Evolutionary conservation across 2,888 invertebrate species (phyloP), one percentile per base, ranked within the genome.

Genomic region (Scaptomyza polygonia): DNA sequence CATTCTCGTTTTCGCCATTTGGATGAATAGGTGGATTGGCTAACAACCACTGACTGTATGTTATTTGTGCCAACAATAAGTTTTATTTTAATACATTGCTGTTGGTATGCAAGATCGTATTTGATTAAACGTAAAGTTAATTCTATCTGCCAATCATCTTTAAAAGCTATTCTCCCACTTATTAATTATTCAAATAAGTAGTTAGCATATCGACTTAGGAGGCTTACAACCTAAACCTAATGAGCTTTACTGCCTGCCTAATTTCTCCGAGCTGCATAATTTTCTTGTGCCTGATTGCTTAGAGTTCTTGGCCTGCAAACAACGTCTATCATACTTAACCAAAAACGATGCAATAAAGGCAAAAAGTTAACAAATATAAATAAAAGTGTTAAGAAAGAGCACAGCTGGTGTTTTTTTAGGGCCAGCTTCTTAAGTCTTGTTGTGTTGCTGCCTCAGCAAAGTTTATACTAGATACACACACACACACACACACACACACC

Each of bases 391-490:
- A 21, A 47, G 18, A 5, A 11, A 21, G 9, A 30, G 3, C 21
- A 51, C 34, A 18, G 11, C 29, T 53, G 30, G 14, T 30, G 45
- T 64, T 43, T 32, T 21, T 30, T 18, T 21, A 21, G 36, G n/a
- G 32, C 2, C 21, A 4, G 6, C 14, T 14, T 62, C 58, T 61
- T 52, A 42, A 55, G 70, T 48, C 52, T 25, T 49, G 43, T 39
- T 54, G 47, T 49, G 67, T 29, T 76, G 81, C 83, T 72, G 72
- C 36, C 78, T 78, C 84, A 84, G 84, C 80, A 78, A 39, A 71
- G 47, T 57, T 55, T 29, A 36, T 34, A 29, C 43, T 36, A 44
- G 59, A 49, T 14, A 51, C 30, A 51, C 32, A 48, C 6, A 51
- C n/a, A n/a, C n/a, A n/a, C n/a, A n/a, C n/a, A n/a, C n/a, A n/a